Evolutionary conservation across 2,113 vertebrate genomes (phyloP).

Genomic region (Tylochromis polylepis): DNA sequence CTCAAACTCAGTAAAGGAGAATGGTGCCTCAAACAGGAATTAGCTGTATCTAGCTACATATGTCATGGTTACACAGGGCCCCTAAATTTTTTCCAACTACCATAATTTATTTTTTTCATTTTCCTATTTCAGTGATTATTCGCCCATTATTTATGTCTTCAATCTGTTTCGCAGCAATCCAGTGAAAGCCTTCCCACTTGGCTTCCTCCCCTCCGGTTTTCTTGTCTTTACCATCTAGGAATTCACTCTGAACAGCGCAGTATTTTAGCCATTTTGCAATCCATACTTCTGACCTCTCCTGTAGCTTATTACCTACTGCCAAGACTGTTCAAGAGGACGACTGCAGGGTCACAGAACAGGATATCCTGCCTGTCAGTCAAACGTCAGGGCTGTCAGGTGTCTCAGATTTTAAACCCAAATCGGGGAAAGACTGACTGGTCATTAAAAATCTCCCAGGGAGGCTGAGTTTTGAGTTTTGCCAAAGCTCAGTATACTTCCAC

Average conservation of each 20-base stretch:
- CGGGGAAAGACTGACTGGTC: conserved; percentile 36
- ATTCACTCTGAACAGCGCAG: conserved; percentile 15
- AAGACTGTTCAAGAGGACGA: conserved; percentile 34
- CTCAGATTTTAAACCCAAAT: conserved; percentile 28
- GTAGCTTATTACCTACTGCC: conserved; percentile 45
- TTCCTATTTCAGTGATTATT: not conserved
- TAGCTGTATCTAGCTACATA: conserved; percentile 2
- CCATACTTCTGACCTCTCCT: conserved; percentile 33
- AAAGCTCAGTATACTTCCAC: conserved; percentile 32
- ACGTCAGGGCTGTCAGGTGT: conserved; percentile 53
- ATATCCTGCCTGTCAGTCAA: conserved; percentile 71
- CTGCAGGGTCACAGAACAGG: conserved; percentile 54
- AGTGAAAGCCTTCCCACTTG: not conserved
- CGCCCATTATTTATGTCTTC: not conserved
- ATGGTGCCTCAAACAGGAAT: not conserved
- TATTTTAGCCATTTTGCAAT: conserved; percentile 34
- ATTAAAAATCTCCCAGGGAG: conserved; percentile 54
- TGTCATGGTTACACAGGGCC: not conserved
- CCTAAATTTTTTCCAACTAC: not conserved
- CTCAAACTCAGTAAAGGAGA: conserved; percentile 4
- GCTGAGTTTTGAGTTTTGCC: conserved; percentile 33
- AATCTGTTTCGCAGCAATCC: not conserved
- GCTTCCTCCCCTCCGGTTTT: not conserved
- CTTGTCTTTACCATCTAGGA: conserved; percentile 32
- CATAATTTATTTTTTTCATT: not conserved